Evolutionary conservation across 2,888 invertebrate species (phyloP).

Genomic region (Drosophila kokeensis): DNA sequence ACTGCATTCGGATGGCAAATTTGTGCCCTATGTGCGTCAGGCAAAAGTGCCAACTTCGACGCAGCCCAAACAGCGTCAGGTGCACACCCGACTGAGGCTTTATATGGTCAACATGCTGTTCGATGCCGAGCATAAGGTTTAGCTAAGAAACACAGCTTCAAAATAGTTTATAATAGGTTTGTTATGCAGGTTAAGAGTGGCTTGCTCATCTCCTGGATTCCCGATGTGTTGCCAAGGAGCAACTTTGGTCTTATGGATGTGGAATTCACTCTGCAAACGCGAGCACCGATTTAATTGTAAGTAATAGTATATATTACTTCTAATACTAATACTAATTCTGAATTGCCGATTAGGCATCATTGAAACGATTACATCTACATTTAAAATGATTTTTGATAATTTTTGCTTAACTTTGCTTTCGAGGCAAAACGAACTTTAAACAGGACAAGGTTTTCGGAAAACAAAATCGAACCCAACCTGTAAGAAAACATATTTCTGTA

Average conservation of each 20-base stretch:
- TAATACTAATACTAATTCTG: background rate
- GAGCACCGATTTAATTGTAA: slow-evolving; percentile 20
- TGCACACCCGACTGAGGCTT: slow-evolving; percentile 72
- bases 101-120: slow-evolving; percentile 79
- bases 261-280: slow-evolving; percentile 90
- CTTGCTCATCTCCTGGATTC: slow-evolving; percentile 91
- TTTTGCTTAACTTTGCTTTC: background rate
- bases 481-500: background rate
- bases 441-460: background rate
- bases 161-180: background rate
- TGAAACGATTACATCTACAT: background rate
- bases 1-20: slow-evolving; percentile 59
- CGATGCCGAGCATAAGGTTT: slow-evolving; percentile 48
- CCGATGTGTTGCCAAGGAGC: slow-evolving; percentile 89
- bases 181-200: slow-evolving; percentile 86
- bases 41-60: background rate
- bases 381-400: background rate
- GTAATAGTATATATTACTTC: background rate
- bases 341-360: background rate
- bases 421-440: background rate
- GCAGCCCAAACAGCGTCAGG: slow-evolving; percentile 63
- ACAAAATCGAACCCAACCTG: background rate
- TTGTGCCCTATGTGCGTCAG: slow-evolving; percentile 67
- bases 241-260: slow-evolving; percentile 90
- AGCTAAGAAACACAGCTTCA: background rate